Conservation (phyloP, 2,888 invertebrate species). For the Thalpophila matura region DNA sequence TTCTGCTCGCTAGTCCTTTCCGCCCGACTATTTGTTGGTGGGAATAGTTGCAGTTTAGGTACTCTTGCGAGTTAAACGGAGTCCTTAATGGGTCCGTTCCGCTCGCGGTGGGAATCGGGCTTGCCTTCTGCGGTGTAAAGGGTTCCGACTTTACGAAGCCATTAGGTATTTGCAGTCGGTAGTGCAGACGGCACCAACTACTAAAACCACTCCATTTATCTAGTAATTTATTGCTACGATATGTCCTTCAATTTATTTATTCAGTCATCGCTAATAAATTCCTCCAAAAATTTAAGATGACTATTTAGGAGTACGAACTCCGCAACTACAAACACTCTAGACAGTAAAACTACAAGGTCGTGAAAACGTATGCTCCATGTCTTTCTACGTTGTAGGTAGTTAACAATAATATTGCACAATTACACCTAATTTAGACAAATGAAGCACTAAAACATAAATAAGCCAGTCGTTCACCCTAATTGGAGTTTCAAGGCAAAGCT, state of each 20-base stretch:
- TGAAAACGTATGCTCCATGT: constrained; percentile 23
- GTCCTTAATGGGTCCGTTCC: too few relatives aligned
- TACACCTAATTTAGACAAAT: constrained; percentile 79
- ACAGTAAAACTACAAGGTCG: constrained; percentile 43
- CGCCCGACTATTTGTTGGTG: too few relatives aligned
- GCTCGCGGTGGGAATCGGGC: too few relatives aligned
- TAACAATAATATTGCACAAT: constrained; percentile 70
- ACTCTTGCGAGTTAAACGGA: too few relatives aligned
- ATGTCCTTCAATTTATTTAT: too few relatives aligned
- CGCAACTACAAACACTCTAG: constrained; percentile 17
- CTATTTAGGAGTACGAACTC: constrained; percentile 7
- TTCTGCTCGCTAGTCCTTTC: too few relatives aligned
- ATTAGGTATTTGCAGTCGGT: too few relatives aligned
- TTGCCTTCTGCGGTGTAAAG: neutral
- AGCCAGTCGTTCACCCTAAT: constrained; percentile 80
- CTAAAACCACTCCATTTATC: too few relatives aligned
- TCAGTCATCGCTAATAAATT: neutral
- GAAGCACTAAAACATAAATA: constrained; percentile 79
- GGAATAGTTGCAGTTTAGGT: too few relatives aligned
- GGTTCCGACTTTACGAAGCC: constrained; percentile 40
- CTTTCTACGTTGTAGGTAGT: constrained; percentile 24
- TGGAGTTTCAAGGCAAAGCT: constrained; percentile 77
- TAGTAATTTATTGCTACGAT: neutral
- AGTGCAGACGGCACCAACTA: too few relatives aligned
- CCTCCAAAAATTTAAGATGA: neutral